phyloP scores from a whole-genome alignment of 2,797 vertebrate species.

The Sphenopsis melanotis region DNA sequence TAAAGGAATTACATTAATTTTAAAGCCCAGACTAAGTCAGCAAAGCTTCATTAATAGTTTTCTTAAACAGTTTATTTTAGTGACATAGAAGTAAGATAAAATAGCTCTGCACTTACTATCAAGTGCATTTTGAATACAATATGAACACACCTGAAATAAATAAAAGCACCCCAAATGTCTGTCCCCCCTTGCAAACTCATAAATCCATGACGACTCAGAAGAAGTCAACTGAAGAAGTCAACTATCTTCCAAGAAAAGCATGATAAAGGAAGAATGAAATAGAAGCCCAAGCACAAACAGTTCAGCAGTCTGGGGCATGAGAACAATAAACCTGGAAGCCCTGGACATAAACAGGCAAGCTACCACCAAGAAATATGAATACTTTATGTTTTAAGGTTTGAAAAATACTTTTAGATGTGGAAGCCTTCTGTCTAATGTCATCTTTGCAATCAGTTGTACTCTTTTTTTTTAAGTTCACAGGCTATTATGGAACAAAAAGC shows the following conservation, averaged over 20 bases:
- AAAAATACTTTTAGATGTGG: neutral
- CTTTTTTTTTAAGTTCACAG: neutral
- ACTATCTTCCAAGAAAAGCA: neutral
- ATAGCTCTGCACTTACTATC: neutral
- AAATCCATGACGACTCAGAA: neutral
- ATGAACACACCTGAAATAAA: neutral
- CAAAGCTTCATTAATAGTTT: neutral
- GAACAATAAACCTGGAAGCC: neutral
- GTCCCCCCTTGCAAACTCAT: fast-evolving
- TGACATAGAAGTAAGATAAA: neutral
- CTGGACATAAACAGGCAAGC: neutral
- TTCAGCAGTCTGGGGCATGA: neutral
- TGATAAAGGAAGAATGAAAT: neutral
- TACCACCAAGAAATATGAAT: neutral
- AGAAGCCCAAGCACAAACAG: neutral
- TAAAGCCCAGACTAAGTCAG: neutral
- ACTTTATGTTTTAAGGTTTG: neutral
- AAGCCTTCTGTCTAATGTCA: neutral
- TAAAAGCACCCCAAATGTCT: neutral
- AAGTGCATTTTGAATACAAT: neutral
- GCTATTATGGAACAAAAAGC: neutral
- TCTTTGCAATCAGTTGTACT: neutral
- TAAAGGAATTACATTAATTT: neutral
- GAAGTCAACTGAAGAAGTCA: neutral
- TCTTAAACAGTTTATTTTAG: neutral